Conservation (phyloP, 2,797 vertebrate species). For the Erethizon dorsatum region DNA sequence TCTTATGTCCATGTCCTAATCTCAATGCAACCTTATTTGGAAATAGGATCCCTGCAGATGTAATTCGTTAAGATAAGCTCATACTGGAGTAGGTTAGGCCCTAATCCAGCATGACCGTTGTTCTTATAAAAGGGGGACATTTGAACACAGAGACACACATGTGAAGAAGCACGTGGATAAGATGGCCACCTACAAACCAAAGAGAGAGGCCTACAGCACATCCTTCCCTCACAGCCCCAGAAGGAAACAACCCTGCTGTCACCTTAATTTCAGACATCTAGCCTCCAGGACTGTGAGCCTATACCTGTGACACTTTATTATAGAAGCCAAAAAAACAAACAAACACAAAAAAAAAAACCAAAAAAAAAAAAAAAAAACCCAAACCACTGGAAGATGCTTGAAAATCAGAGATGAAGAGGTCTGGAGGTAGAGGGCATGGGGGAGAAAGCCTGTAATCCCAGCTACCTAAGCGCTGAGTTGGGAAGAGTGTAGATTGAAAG, state of each 20-base stretch:
- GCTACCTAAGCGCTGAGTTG: not conserved
- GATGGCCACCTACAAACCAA: not conserved
- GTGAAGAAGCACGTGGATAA: not conserved
- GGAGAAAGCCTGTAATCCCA: not conserved
- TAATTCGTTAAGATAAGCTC: slow-evolving; percentile 3
- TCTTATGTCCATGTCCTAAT: not conserved
- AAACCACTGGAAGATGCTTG: not conserved
- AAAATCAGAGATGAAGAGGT: not conserved
- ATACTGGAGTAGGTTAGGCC: not conserved
- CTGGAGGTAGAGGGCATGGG: not conserved
- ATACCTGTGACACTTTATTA: not conserved
- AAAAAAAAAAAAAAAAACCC: no score
- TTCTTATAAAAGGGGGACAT: not conserved
- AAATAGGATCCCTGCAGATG: not conserved
- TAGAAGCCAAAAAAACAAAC: not conserved
- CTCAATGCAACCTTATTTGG: not conserved
- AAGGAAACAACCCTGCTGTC: not conserved
- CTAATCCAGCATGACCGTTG: not conserved
- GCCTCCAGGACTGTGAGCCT: not conserved
- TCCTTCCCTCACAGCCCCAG: not conserved
- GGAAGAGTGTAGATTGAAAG: not conserved
- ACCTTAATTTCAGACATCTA: not conserved
- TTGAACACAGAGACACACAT: not conserved
- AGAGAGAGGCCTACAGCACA: not conserved
- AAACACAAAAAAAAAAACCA: no score